Conservation (phyloP, 2,797 vertebrate species). For the Chrysocyon brachyurus region DNA sequence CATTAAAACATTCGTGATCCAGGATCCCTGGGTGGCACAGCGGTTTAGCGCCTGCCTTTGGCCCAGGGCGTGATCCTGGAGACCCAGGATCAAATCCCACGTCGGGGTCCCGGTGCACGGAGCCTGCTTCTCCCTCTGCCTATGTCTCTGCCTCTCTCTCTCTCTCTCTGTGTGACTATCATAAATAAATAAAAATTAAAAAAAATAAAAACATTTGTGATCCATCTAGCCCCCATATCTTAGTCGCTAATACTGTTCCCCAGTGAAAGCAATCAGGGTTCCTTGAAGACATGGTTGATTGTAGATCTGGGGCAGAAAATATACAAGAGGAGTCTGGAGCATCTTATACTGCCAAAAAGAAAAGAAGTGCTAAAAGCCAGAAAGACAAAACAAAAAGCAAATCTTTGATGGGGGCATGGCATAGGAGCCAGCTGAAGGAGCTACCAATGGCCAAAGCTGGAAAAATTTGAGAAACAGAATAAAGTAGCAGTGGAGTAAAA, state of each 20-base stretch:
- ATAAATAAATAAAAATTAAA: no score
- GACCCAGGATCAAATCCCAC: no score
- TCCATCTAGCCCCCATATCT: background rate
- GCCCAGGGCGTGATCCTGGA: no score
- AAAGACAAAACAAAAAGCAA: background rate
- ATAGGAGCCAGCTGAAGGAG: background rate
- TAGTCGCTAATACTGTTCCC: background rate
- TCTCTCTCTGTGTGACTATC: no score
- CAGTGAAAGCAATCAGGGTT: background rate
- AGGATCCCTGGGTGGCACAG: background rate
- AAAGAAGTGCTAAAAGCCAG: slow-evolving; percentile 30
- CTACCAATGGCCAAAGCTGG: background rate
- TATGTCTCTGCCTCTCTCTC: no score
- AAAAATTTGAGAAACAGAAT: background rate
- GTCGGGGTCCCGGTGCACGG: no score
- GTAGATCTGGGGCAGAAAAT: background rate
- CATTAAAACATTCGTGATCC: slow-evolving; percentile 15
- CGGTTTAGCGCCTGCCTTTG: no score
- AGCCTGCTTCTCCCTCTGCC: no score
- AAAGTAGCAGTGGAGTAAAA: background rate
- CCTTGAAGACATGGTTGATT: slow-evolving; percentile 50
- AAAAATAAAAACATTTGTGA: background rate
- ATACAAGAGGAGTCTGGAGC: background rate
- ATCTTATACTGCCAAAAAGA: background rate
- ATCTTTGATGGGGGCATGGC: background rate